Evolutionary conservation across 2,113 vertebrate genomes (phyloP), one percentile per base, ranked within the genome.

Genomic region (Lontra canadensis): DNA sequence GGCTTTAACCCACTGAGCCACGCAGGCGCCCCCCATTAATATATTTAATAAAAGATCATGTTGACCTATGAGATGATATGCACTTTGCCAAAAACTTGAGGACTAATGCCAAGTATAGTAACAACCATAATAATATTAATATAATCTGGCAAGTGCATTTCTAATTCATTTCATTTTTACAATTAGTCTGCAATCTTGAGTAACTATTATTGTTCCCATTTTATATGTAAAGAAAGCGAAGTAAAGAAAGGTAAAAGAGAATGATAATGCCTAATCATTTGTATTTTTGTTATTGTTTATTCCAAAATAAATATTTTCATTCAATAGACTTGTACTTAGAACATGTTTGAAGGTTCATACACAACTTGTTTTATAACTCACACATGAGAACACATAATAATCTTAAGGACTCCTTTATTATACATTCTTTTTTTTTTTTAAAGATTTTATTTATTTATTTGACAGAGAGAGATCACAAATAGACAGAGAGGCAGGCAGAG

Each of bases 361-460:
- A 39, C 39, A 91, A 85, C 29, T 96, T 15, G 3, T 44, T 92
- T 91, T 76, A 89, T 74, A 95, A 81, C 13, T 91, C 34, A 86
- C 15, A 93, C 11, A 12, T 78, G 39, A 39, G 5, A 95, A 63
- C 10, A 57, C 2, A 34, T 83, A 7, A n/a, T 39, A 90, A 79
- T 86, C 25, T 21, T 20, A 85, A 92, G n/a, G 17, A 89, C 1
- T 0, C 4, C 67, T 65, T 3, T 65, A 44, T 93, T 67, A 61
- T 67, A 93, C 92, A 74, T 82, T 94, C 15, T 83, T 96, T 84
- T n/a, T n/a, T n/a, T n/a, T n/a, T n/a, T n/a, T n/a, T n/a, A n/a
- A n/a, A n/a, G n/a, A n/a, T n/a, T n/a, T n/a, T n/a, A n/a, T n/a
- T n/a, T n/a, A n/a, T n/a, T n/a, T n/a, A n/a, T n/a, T n/a, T n/a